Percentiles rank a stretch among this genome's conserved stretches.
Conservation (phyloP, 2,797 vertebrate species). For the Lates japonicus region DNA sequence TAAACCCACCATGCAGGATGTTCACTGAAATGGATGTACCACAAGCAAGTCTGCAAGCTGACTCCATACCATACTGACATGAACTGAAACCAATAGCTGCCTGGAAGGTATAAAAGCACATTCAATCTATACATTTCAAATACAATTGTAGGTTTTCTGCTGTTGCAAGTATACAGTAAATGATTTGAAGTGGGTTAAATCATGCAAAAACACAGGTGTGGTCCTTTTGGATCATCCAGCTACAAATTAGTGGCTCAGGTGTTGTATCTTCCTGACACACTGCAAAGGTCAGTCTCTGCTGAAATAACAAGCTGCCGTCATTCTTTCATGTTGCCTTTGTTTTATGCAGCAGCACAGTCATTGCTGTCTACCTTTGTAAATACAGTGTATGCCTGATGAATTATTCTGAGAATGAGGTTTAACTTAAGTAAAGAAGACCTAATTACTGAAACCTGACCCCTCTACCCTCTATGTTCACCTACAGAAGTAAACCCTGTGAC, state of each 20-base stretch:
- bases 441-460: conserved; percentile 41
- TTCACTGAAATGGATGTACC: conserved; percentile 1
- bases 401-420: conserved; percentile 33
- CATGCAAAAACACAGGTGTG: conserved; percentile 24
- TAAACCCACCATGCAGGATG: conserved; percentile 3
- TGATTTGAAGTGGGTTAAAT: not conserved
- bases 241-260: conserved; percentile 9
- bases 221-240: conserved; percentile 7
- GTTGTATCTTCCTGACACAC: not conserved
- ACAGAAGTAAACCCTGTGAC: conserved; percentile 2
- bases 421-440: conserved; percentile 13
- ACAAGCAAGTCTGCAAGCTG: not conserved
- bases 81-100: conserved; percentile 26
- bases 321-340: not conserved
- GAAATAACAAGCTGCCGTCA: conserved; percentile 15
- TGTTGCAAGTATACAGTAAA: not conserved
- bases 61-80: not conserved
- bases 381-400: conserved; percentile 10
- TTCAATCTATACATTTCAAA: not conserved
- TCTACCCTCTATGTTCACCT: not conserved
- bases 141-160: not conserved
- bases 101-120: conserved; percentile 32
- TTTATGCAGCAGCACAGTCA: not conserved
- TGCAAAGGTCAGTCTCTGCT: conserved; percentile 5
- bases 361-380: conserved; percentile 5